A percentile compares a stretch with the other conserved stretches of the same genome.
Conservation (phyloP, 1,140 invertebrate species). For the Hetaerina americana region DNA sequence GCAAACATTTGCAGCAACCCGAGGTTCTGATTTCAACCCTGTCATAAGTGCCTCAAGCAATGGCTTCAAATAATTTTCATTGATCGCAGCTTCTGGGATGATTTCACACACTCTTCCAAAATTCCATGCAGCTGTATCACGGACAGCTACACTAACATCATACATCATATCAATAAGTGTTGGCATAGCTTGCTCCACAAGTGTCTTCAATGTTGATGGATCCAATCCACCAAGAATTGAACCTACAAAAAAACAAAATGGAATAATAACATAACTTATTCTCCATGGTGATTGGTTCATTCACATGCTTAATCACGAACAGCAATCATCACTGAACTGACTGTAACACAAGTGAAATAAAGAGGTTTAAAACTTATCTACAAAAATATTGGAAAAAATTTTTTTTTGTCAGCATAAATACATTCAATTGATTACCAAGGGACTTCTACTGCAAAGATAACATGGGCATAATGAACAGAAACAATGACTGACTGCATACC, state of each 20-base stretch:
- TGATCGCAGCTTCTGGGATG: slow-evolving; percentile 91
- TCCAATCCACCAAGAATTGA: slow-evolving; percentile 93
- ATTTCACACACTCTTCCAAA: slow-evolving; percentile 96
- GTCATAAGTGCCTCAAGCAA: slow-evolving; percentile 80
- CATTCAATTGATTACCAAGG: no score
- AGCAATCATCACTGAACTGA: no score
- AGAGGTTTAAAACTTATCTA: slow-evolving; percentile 6
- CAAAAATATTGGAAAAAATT: no score
- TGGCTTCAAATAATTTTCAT: slow-evolving; percentile 67
- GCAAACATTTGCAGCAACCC: slow-evolving; percentile 97
- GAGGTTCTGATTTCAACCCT: slow-evolving; percentile 79
- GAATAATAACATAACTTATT: no score
- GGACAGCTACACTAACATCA: slow-evolving; percentile 80
- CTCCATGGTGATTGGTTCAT: slow-evolving; percentile 1
- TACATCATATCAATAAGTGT: slow-evolving; percentile 90
- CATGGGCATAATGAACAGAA: no score
- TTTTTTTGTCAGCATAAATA: no score
- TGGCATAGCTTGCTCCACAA: slow-evolving; percentile 93
- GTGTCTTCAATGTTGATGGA: slow-evolving; percentile 67
- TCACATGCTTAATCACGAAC: no score
- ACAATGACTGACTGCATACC: no score
- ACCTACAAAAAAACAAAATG: slow-evolving; percentile 31
- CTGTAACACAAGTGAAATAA: no score
- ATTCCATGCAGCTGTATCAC: slow-evolving; percentile 97
- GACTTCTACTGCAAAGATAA: no score